Conservation (phyloP, 1,140 invertebrate genomes). For the Bombus confusus region DNA sequence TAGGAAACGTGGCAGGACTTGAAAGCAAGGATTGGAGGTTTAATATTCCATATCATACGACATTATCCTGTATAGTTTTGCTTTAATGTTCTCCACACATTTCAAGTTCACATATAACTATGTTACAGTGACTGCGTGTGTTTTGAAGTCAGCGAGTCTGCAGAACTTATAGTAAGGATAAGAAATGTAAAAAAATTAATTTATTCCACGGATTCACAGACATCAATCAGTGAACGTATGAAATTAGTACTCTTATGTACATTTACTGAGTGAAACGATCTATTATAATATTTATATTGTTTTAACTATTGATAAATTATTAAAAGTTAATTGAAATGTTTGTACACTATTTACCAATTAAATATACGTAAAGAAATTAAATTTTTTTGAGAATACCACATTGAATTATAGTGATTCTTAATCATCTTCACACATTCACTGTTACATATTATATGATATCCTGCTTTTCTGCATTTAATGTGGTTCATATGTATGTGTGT, state of each 20-base stretch:
- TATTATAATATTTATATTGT: background rate
- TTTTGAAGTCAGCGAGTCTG: slow-evolving; percentile 65
- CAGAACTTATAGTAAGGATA: slow-evolving; percentile 50
- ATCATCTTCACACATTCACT: slow-evolving; percentile 70
- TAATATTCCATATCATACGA: slow-evolving; percentile 69
- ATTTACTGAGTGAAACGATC: background rate
- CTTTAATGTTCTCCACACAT: slow-evolving; percentile 73
- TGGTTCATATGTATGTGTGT: slow-evolving; percentile 58
- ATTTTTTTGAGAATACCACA: background rate
- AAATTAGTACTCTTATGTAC: slow-evolving; percentile 55
- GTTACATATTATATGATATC: slow-evolving; percentile 69
- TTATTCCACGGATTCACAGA: slow-evolving; percentile 64
- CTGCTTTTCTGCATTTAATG: slow-evolving; percentile 53
- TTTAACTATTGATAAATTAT: background rate
- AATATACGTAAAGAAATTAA: background rate
- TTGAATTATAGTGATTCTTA: slow-evolving; percentile 4
- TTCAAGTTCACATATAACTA: slow-evolving; percentile 67
- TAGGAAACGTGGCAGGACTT: slow-evolving; percentile 62
- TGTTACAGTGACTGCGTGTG: slow-evolving; percentile 70
- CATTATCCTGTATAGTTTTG: slow-evolving; percentile 67
- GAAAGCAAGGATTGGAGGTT: slow-evolving; percentile 70
- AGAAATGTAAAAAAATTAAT: slow-evolving; percentile 44
- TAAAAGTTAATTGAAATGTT: background rate
- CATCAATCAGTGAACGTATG: slow-evolving; percentile 72
- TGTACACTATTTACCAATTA: background rate